A percentile compares a stretch with the other conserved stretches of the same genome.
phyloP scores from a whole-genome alignment of 2,113 vertebrate species.

The Chaenogobius annularis region DNA sequence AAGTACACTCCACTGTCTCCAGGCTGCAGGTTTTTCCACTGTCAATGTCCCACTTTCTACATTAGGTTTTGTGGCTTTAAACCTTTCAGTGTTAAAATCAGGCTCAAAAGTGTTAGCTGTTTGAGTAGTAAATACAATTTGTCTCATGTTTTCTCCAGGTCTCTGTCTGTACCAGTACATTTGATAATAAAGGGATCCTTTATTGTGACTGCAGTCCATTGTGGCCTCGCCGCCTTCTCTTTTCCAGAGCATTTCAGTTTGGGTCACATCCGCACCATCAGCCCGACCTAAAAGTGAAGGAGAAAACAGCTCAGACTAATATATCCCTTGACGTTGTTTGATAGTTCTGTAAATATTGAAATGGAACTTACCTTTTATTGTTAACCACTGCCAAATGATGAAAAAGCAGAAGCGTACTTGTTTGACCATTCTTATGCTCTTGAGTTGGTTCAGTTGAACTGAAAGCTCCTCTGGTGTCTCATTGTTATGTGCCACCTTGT shows the following conservation, averaged over 20 bases:
- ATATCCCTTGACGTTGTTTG: neutral
- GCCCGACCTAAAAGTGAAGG: neutral
- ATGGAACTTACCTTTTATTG: neutral
- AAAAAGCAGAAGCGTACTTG: too few species aligned
- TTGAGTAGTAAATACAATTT: constrained; percentile 36
- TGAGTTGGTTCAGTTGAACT: too few species aligned
- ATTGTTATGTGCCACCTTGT: too few species aligned
- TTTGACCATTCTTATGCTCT: too few species aligned
- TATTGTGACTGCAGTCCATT: constrained; percentile 40
- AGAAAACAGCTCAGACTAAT: neutral
- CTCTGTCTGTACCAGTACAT: constrained; percentile 72
- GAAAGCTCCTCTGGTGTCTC: too few species aligned
- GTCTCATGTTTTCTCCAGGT: constrained; percentile 40
- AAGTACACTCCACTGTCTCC: constrained; percentile 34
- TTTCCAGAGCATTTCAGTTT: neutral
- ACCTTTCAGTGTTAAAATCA: constrained; percentile 13
- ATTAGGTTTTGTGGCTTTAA: fast-evolving
- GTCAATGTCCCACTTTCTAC: constrained; percentile 40
- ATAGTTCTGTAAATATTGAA: neutral
- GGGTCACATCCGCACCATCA: neutral
- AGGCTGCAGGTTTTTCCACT: constrained; percentile 41
- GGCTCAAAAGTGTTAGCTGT: neutral
- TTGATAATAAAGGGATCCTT: neutral
- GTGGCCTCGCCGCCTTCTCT: neutral
- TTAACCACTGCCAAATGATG: too few species aligned